phyloP scores from a whole-genome alignment of 2,113 vertebrate species.

The Aleadryas rufinucha region DNA sequence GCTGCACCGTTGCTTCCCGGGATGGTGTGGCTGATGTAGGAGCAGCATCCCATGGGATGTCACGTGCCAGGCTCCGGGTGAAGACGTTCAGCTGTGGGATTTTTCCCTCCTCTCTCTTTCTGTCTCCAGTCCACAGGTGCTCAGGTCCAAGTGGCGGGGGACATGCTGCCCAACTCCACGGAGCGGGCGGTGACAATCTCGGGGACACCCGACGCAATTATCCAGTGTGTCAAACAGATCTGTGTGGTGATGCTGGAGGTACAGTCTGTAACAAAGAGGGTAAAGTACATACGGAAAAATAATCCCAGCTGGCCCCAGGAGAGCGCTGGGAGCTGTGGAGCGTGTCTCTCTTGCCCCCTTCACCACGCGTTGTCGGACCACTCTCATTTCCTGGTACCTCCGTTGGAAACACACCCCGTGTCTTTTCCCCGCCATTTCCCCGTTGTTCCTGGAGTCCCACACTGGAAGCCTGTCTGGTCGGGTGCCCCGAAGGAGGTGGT shows the following conservation, averaged over 20 bases:
- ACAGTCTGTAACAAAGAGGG: conserved; percentile 69
- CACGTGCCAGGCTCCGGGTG: rapidly evolving
- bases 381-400: conserved; percentile 28
- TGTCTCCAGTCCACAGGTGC: conserved; percentile 91
- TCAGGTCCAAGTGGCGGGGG: conserved; percentile 96
- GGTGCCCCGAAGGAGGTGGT: not conserved
- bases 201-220: conserved; percentile 96
- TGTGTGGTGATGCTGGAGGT: conserved; percentile 99
- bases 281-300: conserved; percentile 58
- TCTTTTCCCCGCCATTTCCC: not conserved
- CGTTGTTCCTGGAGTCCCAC: not conserved
- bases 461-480: not conserved
- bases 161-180: conserved; percentile 98
- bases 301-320: not conserved
- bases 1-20: rapidly evolving
- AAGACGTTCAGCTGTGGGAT: not conserved
- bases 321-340: not conserved
- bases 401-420: not conserved
- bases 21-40: not conserved
- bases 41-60: not conserved
- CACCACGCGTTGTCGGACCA: not conserved
- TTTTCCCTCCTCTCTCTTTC: not conserved
- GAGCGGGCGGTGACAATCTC: conserved; percentile 98
- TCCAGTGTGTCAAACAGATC: conserved; percentile 99
- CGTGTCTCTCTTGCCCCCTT: not conserved